Evolutionary conservation across 53 echinoderm and acorn worm genomes (phyloP).

Genomic region (Actinopyga echinites): DNA sequence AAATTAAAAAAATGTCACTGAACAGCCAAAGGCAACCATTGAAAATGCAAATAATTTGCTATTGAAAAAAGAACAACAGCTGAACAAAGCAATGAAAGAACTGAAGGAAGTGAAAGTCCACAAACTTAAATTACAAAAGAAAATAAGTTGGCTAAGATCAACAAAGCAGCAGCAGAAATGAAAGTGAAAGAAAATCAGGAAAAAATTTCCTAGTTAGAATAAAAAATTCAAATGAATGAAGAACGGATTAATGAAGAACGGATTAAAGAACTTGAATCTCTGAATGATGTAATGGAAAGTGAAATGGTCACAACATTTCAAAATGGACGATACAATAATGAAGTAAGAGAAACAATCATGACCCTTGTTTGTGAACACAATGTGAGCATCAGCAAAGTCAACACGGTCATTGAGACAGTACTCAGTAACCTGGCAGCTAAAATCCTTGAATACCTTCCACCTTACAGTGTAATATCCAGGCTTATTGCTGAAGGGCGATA

Average conservation of each 20-base stretch:
- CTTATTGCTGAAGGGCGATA: slow-evolving; percentile 50
- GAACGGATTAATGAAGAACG: neutral
- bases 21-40: neutral
- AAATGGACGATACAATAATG: slow-evolving; percentile 47
- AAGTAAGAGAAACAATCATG: slow-evolving; percentile 55
- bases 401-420: slow-evolving; percentile 49
- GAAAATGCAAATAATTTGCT: neutral
- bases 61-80: neutral
- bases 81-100: neutral
- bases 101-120: neutral
- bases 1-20: neutral
- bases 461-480: slow-evolving; percentile 33
- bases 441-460: slow-evolving; percentile 39
- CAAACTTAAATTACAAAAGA: slow-evolving; percentile 15
- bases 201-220: slow-evolving; percentile 33
- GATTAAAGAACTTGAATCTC: slow-evolving; percentile 48
- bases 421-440: slow-evolving; percentile 51
- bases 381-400: slow-evolving; percentile 51
- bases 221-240: slow-evolving; percentile 22
- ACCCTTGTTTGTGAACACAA: slow-evolving; percentile 52
- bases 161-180: slow-evolving; percentile 14
- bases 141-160: slow-evolving; percentile 14
- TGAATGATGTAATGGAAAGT: slow-evolving; percentile 38
- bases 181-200: slow-evolving; percentile 4
- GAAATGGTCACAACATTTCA: slow-evolving; percentile 51